phyloP scores from a whole-genome alignment of 2,888 invertebrate species.

The Lasioglossum marginatum region DNA sequence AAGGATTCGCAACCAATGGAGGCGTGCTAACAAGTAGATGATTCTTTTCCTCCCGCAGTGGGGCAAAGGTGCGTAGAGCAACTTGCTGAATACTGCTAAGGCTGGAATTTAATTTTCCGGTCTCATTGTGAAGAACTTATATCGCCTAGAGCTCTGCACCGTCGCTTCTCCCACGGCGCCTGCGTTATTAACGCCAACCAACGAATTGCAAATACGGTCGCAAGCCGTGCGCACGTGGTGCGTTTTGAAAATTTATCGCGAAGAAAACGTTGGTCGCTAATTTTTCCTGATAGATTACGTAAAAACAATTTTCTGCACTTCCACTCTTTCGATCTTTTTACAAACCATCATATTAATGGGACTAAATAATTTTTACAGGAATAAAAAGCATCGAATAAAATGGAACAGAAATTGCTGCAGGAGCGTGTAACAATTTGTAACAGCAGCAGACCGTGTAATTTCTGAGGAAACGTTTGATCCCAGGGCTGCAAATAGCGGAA shows the following conservation, averaged over 20 bases:
- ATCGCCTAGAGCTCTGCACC: constrained; percentile 62
- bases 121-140: constrained; percentile 73
- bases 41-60: constrained; percentile 25
- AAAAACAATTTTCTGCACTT: background rate
- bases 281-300: background rate
- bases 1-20: constrained; percentile 30
- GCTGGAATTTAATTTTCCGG: constrained; percentile 79
- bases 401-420: background rate
- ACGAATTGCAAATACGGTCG: constrained; percentile 42
- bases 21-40: constrained; percentile 49
- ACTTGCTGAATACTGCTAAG: constrained; percentile 53
- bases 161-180: constrained; percentile 19
- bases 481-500: background rate
- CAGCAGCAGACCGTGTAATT: background rate
- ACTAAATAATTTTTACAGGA: background rate
- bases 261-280: background rate
- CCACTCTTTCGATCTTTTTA: background rate
- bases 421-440: background rate
- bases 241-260: constrained; percentile 19
- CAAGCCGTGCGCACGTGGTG: constrained; percentile 15
- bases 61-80: constrained; percentile 55
- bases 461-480: background rate
- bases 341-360: too few relatives aligned
- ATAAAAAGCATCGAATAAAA: background rate
- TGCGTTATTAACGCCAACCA: constrained; percentile 53